These are phyloP conservation scores for Gymnorhina tibicen DNA, from an alignment of 2,113 vertebrate genomes.

Conservation along the genomic window DNA sequence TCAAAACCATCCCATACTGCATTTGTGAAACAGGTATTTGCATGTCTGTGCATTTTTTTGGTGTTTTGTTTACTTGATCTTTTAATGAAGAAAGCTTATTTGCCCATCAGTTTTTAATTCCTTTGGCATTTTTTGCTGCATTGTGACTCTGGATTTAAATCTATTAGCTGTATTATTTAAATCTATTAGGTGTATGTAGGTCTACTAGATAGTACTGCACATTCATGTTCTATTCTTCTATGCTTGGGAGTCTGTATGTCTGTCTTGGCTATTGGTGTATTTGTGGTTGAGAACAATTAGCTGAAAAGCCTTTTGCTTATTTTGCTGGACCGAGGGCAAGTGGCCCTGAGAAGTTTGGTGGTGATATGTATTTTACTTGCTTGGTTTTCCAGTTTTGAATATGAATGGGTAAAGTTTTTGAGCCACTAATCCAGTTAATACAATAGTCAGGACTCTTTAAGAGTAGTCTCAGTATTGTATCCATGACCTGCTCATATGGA, in stretches of 20 bases:
- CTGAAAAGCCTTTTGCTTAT: neutral
- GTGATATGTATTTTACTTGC: neutral
- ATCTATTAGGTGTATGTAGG: neutral
- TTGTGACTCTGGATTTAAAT: neutral
- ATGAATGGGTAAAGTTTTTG: neutral
- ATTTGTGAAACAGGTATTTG: neutral
- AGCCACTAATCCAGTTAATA: neutral
- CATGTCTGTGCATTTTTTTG: rapidly evolving
- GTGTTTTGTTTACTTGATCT: neutral
- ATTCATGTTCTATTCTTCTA: neutral
- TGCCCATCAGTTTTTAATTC: neutral
- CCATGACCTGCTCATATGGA: neutral
- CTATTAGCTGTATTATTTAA: neutral
- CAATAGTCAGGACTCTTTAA: neutral
- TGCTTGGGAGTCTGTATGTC: neutral
- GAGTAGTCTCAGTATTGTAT: neutral
- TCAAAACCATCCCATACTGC: constrained; percentile 1
- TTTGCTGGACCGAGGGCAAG: neutral
- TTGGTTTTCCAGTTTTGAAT: neutral
- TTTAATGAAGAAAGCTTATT: neutral
- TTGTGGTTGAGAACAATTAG: neutral
- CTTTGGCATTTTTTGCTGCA: neutral
- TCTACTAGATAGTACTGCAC: neutral
- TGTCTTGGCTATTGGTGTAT: neutral
- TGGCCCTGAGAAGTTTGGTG: neutral